Percentiles rank a stretch among this genome's conserved stretches.
Conservation (phyloP, 2,797 vertebrate species). For the Cynopterus sphinx region DNA sequence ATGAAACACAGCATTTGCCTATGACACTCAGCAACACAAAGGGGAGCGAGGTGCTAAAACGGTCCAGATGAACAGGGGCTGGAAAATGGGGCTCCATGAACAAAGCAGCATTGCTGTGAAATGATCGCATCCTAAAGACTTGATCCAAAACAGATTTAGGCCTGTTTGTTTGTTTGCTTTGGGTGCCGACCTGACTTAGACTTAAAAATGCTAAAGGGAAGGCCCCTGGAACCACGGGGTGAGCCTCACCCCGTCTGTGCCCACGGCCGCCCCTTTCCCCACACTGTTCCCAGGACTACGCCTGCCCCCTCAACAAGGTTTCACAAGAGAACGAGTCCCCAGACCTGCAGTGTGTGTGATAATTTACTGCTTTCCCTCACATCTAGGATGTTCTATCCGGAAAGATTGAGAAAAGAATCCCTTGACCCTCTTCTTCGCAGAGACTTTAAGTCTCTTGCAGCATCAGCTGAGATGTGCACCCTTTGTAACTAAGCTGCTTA, state of each 20-base stretch:
- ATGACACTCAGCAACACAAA: background rate
- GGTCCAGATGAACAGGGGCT: background rate
- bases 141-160: background rate
- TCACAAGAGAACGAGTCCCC: background rate
- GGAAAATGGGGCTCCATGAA: background rate
- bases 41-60: background rate
- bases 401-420: background rate
- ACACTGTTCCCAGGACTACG: background rate
- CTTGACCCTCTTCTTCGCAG: background rate
- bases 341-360: fast-evolving
- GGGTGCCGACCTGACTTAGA: background rate
- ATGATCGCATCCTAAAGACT: background rate
- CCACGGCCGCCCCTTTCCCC: background rate
- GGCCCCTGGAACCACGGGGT: background rate
- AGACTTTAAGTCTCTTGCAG: background rate
- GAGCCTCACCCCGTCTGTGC: too few species aligned
- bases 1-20: background rate
- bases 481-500: background rate
- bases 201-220: background rate
- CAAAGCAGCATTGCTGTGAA: background rate
- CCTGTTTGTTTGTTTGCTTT: background rate
- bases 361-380: background rate
- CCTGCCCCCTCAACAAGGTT: background rate
- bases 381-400: background rate
- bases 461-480: background rate